Evolutionary conservation across 2,113 vertebrate genomes (phyloP), one percentile per base, ranked within the genome.

Genomic region (Elachura formosa): DNA sequence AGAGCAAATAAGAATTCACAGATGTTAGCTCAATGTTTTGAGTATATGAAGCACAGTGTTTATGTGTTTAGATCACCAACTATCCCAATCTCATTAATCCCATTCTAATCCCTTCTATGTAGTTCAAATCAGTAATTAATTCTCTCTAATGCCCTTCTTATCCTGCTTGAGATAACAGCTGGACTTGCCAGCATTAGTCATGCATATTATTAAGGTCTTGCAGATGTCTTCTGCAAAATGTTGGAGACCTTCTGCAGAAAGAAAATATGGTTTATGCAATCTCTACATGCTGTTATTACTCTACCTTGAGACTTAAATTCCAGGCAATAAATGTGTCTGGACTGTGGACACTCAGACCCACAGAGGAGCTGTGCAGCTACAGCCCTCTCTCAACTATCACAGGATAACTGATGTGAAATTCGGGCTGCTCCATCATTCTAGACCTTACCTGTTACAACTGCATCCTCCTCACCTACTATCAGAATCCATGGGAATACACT

Each of bases 141-240:
- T 89, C 28, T 22, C 71, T 91, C 28, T 64, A 51, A 89, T 34
- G 82, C 94, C 54, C 21, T 89, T 56, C 77, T 89, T 46, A 76
- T n/a, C 38, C 58, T 54, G 41, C 81, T 68, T 82, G 89, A 94
- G 81, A 58, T 64, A 93, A 85, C 58, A 89, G 36, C 36, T 71
- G 64, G 34, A 40, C 63, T 90, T 85, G 71, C 63, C 59, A 88
- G 58, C 51, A 79, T 96, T 96, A 96, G 71, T 96, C 81, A 94
- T 29, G 5, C 7, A 41, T 38, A 59, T 20, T 74, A 51, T 54
- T 84, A 67, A 91, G 36, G 40, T 38, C 71, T 91, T 69, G 29
- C 78, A 91, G 67, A 89, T 55, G 59, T 62, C 59, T 90, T 72
- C 73, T 85, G 62, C 55, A 91, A 90, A 90, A 87, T 58, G 10